phyloP scores from a whole-genome alignment of 2,888 invertebrate species.

The Ophraella communa region DNA sequence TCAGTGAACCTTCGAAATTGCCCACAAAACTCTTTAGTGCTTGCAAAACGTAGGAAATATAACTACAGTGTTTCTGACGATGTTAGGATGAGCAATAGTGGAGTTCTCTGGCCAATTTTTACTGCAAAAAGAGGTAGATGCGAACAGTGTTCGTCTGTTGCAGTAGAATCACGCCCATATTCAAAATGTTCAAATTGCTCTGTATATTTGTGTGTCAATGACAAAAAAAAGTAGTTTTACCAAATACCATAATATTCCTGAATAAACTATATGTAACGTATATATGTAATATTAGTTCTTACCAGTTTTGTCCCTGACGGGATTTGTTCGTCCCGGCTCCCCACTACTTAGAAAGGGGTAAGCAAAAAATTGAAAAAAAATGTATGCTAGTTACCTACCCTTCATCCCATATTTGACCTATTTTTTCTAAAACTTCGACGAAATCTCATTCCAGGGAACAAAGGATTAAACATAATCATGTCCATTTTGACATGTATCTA shows the following conservation, averaged over 20 bases:
- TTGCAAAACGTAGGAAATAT: too few relatives aligned
- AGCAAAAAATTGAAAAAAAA: too few relatives aligned
- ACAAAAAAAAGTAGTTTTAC: constrained; percentile 17
- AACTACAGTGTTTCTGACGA: background rate
- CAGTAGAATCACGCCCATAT: constrained; percentile 21
- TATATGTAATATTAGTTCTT: constrained; percentile 4
- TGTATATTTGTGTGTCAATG: constrained; percentile 17
- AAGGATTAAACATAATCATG: too few relatives aligned
- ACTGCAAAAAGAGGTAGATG: constrained; percentile 16
- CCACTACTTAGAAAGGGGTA: constrained; percentile 16
- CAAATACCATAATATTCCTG: background rate
- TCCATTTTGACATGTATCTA: too few relatives aligned
- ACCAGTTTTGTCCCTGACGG: constrained; percentile 15
- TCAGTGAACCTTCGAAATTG: too few relatives aligned
- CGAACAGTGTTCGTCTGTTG: constrained; percentile 19
- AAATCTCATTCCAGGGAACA: too few relatives aligned
- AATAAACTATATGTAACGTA: background rate
- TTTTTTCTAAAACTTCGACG: too few relatives aligned
- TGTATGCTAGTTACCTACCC: too few relatives aligned
- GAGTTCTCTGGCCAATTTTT: constrained; percentile 10
- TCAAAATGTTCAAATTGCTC: constrained; percentile 21
- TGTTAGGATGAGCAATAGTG: background rate
- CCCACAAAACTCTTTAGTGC: too few relatives aligned
- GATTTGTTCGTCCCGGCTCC: constrained; percentile 17
- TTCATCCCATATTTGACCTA: too few relatives aligned